Conservation (phyloP, 64 coral and sea anemone genomes). For the Montipora foliosa region DNA sequence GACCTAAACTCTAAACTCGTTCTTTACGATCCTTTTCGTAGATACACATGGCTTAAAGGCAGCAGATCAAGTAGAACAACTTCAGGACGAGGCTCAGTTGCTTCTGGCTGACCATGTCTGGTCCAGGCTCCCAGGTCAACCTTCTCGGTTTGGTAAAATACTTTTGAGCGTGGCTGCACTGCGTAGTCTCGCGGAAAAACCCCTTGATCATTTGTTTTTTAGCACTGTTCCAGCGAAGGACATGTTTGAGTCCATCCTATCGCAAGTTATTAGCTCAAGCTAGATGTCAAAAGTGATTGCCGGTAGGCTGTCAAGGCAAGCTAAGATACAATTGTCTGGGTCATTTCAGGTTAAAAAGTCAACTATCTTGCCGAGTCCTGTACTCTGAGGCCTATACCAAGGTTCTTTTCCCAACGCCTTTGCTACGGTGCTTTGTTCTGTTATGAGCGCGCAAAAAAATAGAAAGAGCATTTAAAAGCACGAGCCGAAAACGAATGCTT, state of each 20-base stretch:
- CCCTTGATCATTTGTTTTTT: constrained; percentile 90
- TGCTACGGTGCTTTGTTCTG: no score
- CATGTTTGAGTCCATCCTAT: constrained; percentile 85
- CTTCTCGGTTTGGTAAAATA: constrained; percentile 85
- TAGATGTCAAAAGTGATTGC: neutral
- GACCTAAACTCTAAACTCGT: neutral
- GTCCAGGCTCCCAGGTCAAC: constrained; percentile 64
- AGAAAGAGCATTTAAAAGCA: no score
- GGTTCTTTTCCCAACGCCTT: no score
- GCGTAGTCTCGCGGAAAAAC: constrained; percentile 85
- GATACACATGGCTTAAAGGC: constrained; percentile 92
- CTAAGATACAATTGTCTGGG: neutral
- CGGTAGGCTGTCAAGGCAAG: neutral
- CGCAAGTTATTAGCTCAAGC: constrained; percentile 69
- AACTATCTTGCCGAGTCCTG: no score
- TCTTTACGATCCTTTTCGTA: neutral
- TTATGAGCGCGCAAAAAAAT: no score
- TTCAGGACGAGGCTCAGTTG: constrained; percentile 92
- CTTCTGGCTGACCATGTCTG: constrained; percentile 63
- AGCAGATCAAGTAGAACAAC: constrained; percentile 77
- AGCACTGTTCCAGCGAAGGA: constrained; percentile 72
- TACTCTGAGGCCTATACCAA: no score
- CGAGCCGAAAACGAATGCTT: no score
- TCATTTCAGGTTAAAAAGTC: neutral
- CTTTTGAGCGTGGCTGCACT: constrained; percentile 78